Evolutionary conservation across 2,888 invertebrate genomes (phyloP).

Genomic region (Globia sparganii): DNA sequence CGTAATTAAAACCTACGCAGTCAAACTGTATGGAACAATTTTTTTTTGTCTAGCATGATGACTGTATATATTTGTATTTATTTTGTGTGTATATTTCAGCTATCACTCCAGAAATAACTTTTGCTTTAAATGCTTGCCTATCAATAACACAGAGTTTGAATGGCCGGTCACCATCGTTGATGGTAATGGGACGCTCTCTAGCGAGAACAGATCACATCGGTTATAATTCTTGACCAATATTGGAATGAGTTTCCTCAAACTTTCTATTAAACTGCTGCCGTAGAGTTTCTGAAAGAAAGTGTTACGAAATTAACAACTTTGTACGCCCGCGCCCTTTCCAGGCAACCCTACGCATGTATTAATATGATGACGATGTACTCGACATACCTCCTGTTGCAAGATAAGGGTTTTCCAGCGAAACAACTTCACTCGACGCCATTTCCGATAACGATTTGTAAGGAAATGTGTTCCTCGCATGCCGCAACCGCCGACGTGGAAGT

Average conservation of each 20-base stretch:
- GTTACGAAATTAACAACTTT: not conserved
- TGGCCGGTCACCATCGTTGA: no score
- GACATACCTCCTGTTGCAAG: constrained; percentile 76
- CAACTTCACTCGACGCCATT: constrained; percentile 79
- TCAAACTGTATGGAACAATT: not conserved
- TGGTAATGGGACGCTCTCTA: not conserved
- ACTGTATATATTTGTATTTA: no score
- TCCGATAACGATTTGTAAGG: constrained; percentile 84
- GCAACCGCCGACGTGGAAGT: constrained; percentile 41
- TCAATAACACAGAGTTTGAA: not conserved
- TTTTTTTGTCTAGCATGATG: no score
- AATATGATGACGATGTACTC: constrained; percentile 70
- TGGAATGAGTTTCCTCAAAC: no score
- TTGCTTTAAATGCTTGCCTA: not conserved
- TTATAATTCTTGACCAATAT: not conserved
- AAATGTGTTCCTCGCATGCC: constrained; percentile 71
- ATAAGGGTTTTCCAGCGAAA: constrained; percentile 82
- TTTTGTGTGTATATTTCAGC: not conserved
- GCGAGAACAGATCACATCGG: not conserved
- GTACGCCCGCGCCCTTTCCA: not conserved
- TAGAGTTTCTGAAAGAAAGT: not conserved
- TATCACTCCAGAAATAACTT: not conserved
- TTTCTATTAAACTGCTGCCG: not conserved
- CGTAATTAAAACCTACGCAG: not conserved
- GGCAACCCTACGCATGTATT: constrained; percentile 49